Evolutionary conservation across 2,888 invertebrate genomes (phyloP).

Genomic region (Abscondita cerata): DNA sequence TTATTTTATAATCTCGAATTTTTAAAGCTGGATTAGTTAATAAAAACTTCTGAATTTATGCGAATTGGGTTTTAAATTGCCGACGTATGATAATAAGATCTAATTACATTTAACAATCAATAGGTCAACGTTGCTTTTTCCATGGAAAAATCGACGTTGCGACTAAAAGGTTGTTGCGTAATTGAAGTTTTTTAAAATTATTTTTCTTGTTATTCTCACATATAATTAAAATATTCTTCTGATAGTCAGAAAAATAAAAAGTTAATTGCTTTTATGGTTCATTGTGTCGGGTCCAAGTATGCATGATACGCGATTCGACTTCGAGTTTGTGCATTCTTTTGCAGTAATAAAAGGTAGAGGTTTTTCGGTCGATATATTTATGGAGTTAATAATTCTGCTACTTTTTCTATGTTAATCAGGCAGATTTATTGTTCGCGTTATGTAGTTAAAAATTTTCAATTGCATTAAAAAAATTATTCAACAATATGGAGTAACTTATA

Average conservation of each 20-base stretch:
- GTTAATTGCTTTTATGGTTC: conserved; percentile 33
- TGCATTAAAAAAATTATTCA: conserved; percentile 2
- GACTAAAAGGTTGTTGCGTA: too few species aligned
- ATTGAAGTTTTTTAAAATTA: conserved; percentile 13
- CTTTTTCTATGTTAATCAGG: conserved; percentile 29
- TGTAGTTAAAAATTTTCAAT: conserved; percentile 12
- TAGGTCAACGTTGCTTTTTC: too few species aligned
- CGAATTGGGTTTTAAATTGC: neutral
- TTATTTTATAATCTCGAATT: conserved; percentile 26
- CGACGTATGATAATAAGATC: neutral
- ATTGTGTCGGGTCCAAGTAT: conserved; percentile 27
- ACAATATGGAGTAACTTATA: neutral
- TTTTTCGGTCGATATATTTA: conserved; percentile 32
- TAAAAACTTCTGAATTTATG: conserved; percentile 9
- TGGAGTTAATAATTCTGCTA: conserved; percentile 32
- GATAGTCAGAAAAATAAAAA: conserved; percentile 28
- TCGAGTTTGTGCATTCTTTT: conserved; percentile 29
- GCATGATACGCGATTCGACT: conserved; percentile 29
- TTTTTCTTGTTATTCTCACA: conserved; percentile 25
- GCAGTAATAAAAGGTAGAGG: conserved; percentile 17
- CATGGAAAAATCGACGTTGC: too few species aligned
- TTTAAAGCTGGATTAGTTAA: conserved; percentile 18
- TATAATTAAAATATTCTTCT: conserved; percentile 31
- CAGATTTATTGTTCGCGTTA: conserved; percentile 17
- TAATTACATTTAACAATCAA: too few species aligned